Evolutionary conservation across 2,888 invertebrate genomes (phyloP).

Genomic region (Drosophila diplacantha): DNA sequence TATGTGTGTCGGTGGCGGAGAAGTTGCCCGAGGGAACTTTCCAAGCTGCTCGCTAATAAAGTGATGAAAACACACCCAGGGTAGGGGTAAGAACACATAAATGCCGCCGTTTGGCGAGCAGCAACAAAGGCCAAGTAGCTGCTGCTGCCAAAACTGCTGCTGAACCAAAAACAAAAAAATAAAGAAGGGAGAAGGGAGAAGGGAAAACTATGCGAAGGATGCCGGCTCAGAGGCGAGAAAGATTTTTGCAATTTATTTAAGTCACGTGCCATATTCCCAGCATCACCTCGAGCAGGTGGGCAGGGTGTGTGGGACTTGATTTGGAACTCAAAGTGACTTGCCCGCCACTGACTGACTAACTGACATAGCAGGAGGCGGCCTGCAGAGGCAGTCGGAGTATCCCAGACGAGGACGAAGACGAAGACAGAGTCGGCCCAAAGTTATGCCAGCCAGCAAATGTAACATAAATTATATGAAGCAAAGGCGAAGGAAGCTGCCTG

Average conservation of each 20-base stretch:
- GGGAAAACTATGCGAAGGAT: slow-evolving; percentile 62
- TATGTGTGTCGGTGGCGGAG: slow-evolving; percentile 54
- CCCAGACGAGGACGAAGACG: not conserved
- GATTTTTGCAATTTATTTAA: slow-evolving; percentile 72
- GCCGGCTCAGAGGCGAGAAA: slow-evolving; percentile 53
- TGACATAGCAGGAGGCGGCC: slow-evolving; percentile 29
- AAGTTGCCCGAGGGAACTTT: slow-evolving; percentile 39
- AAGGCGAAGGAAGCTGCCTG: slow-evolving; percentile 59
- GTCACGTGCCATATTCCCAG: slow-evolving; percentile 66
- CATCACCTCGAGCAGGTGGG: slow-evolving; percentile 14
- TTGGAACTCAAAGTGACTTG: slow-evolving; percentile 68
- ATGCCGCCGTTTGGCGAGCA: slow-evolving; percentile 43
- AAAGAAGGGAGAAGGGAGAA: not conserved
- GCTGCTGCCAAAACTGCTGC: not conserved
- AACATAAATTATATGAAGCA: slow-evolving; percentile 69
- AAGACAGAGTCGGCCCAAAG: slow-evolving; percentile 46
- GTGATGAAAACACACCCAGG: slow-evolving; percentile 47
- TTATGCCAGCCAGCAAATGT: slow-evolving; percentile 70
- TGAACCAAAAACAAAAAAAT: not conserved
- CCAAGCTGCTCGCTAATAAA: slow-evolving; percentile 63
- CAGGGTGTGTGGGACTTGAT: slow-evolving; percentile 48
- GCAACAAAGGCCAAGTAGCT: slow-evolving; percentile 55
- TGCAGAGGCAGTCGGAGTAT: not conserved
- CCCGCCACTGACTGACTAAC: slow-evolving; percentile 50
- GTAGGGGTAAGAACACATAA: slow-evolving; percentile 27